Evolutionary conservation across 2,113 vertebrate genomes (phyloP), one percentile per base, ranked within the genome.

Genomic region (Rallus limicola): DNA sequence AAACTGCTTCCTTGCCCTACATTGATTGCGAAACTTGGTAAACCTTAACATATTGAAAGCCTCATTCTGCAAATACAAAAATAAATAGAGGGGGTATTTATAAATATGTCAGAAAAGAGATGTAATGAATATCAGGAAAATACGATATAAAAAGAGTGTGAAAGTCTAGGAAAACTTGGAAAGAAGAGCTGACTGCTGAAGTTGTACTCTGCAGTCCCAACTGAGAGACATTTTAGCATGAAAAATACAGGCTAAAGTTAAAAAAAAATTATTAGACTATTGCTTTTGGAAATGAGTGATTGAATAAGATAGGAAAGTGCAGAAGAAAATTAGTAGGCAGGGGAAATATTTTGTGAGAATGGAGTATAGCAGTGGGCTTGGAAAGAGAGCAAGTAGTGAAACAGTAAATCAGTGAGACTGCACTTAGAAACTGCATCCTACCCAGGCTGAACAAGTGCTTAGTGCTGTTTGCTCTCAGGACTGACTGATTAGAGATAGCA

Each of bases 181-280:
- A 83, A 36, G 34, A 62, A 16, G n/a, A 72, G 15, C 16, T 36
- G 60, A 40, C 15, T 50, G 25, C 11, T 28, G 12, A 72, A 40
- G 29, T 13, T 28, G 21, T 44, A 29, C 26, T 52, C 20, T 42
- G n/a, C 1, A 2, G 55, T 50, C n/a, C 19, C 0, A 0, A 10
- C 9, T 28, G 26, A 21, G 29, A 67, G 67, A 31, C 1, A 50
- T 48, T 84, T 74, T 72, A 16, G 5, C 15, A 21, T 62, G 46
- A 74, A 56, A 72, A 55, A 38, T 11, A 38, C 13, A 5, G 19
- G 16, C 8, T 42, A 21, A 42, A 71, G 21, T 38, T 86, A 7
- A 69, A 83, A 69, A 68, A 33, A 16, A 24, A 13, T 65, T 56
- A 31, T 91, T 83, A 12, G 10, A 40, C 3, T 60, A 16, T 6